Evolutionary conservation across 2,113 vertebrate genomes (phyloP).

Genomic region (Laticauda laticaudata): DNA sequence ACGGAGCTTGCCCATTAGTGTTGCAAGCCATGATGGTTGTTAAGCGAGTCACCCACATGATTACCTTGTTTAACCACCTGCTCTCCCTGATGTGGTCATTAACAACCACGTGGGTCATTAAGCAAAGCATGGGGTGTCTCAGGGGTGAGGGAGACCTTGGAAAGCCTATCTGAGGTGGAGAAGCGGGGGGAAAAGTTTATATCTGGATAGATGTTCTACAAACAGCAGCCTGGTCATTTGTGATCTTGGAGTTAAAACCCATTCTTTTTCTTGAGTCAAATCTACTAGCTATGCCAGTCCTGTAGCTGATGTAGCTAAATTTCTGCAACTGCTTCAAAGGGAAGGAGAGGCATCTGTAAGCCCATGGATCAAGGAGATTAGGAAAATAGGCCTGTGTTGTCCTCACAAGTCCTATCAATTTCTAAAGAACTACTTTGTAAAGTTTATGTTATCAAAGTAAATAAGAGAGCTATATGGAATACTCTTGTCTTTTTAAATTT

Average conservation of each 20-base stretch:
- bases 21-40: background rate
- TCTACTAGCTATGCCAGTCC: background rate
- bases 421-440: background rate
- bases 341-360: background rate
- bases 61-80: background rate
- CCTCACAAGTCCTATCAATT: background rate
- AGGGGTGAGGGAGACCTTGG: background rate
- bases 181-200: background rate
- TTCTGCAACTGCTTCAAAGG: background rate
- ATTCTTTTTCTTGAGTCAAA: background rate
- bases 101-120: background rate
- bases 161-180: background rate
- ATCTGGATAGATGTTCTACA: background rate
- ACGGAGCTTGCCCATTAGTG: background rate
- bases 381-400: background rate
- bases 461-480: background rate
- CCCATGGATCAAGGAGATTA: background rate
- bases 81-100: background rate
- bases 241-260: background rate
- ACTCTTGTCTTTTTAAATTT: background rate
- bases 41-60: background rate
- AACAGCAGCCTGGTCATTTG: background rate
- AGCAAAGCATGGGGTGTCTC: background rate
- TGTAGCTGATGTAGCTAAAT: background rate
- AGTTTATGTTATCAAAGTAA: background rate